These are phyloP conservation scores for Eubasilissa splendida DNA, from an alignment of 2,888 invertebrate species.

Conservation along the genomic window DNA sequence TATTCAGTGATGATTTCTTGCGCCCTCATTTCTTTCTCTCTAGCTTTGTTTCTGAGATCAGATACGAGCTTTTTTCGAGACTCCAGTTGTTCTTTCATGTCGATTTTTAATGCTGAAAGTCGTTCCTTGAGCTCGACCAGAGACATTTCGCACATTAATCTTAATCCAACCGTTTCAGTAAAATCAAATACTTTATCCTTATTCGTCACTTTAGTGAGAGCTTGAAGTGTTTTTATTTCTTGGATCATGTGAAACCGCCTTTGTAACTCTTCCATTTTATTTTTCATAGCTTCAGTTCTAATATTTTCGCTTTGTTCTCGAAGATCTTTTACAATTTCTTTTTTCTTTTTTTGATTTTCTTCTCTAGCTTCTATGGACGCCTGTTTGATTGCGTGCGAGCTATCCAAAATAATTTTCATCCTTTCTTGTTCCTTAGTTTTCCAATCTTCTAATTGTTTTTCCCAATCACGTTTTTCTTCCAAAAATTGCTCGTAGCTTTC, in stretches of 20 bases:
- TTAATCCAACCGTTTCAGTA: constrained; percentile 73
- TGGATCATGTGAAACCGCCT: constrained; percentile 69
- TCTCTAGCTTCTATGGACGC: constrained; percentile 61
- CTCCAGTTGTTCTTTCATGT: constrained; percentile 71
- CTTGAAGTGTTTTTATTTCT: constrained; percentile 69
- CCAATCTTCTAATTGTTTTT: constrained; percentile 72
- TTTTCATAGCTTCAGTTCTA: constrained; percentile 66
- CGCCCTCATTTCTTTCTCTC: constrained; percentile 68
- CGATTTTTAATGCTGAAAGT: constrained; percentile 69
- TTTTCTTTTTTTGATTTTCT: constrained; percentile 63
- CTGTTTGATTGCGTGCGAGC: constrained; percentile 63
- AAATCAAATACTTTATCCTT: constrained; percentile 73
- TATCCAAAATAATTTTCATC: constrained; percentile 66
- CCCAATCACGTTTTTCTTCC: constrained; percentile 69
- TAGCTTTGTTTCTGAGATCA: constrained; percentile 67
- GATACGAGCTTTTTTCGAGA: constrained; percentile 68
- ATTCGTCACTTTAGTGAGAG: constrained; percentile 71
- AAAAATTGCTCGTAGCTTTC: constrained; percentile 70
- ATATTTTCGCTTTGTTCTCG: constrained; percentile 65
- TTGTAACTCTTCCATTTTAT: constrained; percentile 70
- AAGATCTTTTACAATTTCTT: constrained; percentile 63
- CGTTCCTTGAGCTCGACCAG: constrained; percentile 76
- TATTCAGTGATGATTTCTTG: constrained; percentile 67
- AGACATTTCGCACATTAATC: constrained; percentile 78
- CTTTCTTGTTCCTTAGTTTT: constrained; percentile 68